phyloP scores from a whole-genome alignment of 2,797 vertebrate species.

The Paedocypris micromegethes region DNA sequence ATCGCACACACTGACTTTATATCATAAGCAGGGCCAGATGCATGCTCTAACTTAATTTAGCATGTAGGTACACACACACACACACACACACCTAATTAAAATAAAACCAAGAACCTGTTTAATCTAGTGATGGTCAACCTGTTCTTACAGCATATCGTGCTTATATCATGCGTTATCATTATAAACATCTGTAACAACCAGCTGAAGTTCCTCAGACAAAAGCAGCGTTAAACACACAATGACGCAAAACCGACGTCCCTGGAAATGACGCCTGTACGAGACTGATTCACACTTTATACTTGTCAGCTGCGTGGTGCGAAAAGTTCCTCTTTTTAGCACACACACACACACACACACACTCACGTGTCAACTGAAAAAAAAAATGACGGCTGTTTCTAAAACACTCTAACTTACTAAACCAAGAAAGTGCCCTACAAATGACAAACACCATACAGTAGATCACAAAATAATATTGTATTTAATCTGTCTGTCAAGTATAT shows the following conservation, averaged over 20 bases:
- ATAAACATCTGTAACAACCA: constrained; percentile 5
- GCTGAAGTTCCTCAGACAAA: neutral
- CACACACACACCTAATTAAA: neutral
- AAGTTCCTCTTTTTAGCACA: constrained; percentile 24
- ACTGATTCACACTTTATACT: constrained; percentile 15
- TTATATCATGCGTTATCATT: constrained; percentile 8
- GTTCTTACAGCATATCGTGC: neutral
- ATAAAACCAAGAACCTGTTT: constrained; percentile 7
- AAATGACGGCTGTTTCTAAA: neutral
- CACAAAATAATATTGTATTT: no score
- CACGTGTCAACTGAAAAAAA: neutral
- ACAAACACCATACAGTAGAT: no score
- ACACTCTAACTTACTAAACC: no score
- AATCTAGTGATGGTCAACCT: neutral
- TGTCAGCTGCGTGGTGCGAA: constrained; percentile 10
- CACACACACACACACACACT: neutral
- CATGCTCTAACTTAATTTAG: constrained; percentile 24
- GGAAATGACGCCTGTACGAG: constrained; percentile 4
- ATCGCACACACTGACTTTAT: constrained; percentile 49
- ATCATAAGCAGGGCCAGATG: constrained; percentile 47
- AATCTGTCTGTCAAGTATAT: no score
- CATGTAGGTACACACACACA: neutral
- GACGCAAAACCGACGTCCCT: constrained; percentile 7
- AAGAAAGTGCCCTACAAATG: no score
- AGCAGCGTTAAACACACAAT: constrained; percentile 11